These are phyloP conservation scores for Leptura quadrifasciata DNA, from an alignment of 2,888 invertebrate genomes.

Conservation along the genomic window DNA sequence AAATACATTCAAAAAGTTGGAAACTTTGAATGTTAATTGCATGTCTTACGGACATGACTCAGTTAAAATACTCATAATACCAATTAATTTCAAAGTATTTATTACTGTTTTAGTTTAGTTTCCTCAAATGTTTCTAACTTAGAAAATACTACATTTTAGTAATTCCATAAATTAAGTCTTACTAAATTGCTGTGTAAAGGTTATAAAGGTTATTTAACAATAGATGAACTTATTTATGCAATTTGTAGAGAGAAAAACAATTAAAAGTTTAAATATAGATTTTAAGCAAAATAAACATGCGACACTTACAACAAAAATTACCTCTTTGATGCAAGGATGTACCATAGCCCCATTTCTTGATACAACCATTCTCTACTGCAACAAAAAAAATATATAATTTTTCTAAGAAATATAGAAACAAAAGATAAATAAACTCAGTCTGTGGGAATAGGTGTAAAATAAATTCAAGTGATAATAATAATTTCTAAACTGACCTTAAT, in stretches of 20 bases:
- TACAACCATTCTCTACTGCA: constrained; percentile 59
- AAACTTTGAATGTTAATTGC: neutral
- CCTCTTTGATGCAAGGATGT: constrained; percentile 66
- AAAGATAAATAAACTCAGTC: neutral
- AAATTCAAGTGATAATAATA: neutral
- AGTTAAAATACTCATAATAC: neutral
- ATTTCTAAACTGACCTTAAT: constrained; percentile 30
- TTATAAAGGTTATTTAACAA: neutral
- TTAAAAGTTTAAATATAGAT: neutral
- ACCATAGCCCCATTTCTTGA: constrained; percentile 57
- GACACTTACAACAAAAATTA: constrained; percentile 66
- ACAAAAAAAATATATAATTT: constrained; percentile 4
- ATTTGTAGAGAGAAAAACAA: neutral
- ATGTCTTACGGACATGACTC: neutral
- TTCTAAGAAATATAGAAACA: neutral
- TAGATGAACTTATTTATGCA: too few relatives aligned
- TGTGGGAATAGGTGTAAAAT: neutral
- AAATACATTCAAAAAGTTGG: neutral
- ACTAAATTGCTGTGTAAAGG: neutral
- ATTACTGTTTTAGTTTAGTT: constrained; percentile 5
- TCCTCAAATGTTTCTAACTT: neutral
- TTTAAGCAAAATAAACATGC: constrained; percentile 22
- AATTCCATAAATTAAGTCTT: neutral
- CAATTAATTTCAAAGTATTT: neutral
- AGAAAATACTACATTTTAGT: neutral